Base-by-base conservation (phyloP, 2,797 vertebrate species). In the Eleutherodactylus coqui region DNA sequence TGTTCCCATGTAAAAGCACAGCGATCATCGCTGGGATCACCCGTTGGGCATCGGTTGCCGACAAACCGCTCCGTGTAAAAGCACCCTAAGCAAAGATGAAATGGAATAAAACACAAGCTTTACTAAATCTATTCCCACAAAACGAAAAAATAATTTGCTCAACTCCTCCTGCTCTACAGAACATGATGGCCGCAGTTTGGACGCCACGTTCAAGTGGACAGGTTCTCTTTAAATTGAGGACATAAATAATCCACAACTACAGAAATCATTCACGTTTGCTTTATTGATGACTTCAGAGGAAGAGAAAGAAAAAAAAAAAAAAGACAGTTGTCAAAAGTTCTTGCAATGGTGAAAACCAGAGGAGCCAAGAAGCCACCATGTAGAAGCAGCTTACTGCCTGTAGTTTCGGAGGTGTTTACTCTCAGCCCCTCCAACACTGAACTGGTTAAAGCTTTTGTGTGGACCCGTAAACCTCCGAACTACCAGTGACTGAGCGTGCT, bases 231-330 rank as follows among this genome's bases (percentile, higher is more conserved):
- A n/a, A n/a, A n/a, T n/a, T n/a, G n/a, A n/a, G n/a, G n/a, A n/a
- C 2, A 17, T 21, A 45, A 19, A 73, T 72, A 27, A 73, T 27
- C 24, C 85, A 90, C 91, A 89, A 94, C 91, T 79, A 84, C 87
- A 91, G 29, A 77, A 80, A 89, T 91, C 90, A 89, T 90, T 88
- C 88, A 92, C 36, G 29, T 93, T 92, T 88, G 82, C 93, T 95
- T 95, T 94, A 94, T 94, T 94, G 93, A 91, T 82, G 88, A 80
- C 88, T 93, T 92, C 91, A 90, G 89, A 92, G 90, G 91, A 93
- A 70, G 38, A 27, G 36, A 64, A 62, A 75, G 73, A 72, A 69
- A 51, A 72, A 41, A 41, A 0, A 70, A 11, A 69, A 79, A 79
- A 93, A 89, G 88, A 91, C 91, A 91, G 91, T 89, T 92, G 90